Percentiles rank a stretch among this genome's conserved stretches.
phyloP scores from a whole-genome alignment of 1,140 invertebrate genomes.

The Spodoptera litura region DNA sequence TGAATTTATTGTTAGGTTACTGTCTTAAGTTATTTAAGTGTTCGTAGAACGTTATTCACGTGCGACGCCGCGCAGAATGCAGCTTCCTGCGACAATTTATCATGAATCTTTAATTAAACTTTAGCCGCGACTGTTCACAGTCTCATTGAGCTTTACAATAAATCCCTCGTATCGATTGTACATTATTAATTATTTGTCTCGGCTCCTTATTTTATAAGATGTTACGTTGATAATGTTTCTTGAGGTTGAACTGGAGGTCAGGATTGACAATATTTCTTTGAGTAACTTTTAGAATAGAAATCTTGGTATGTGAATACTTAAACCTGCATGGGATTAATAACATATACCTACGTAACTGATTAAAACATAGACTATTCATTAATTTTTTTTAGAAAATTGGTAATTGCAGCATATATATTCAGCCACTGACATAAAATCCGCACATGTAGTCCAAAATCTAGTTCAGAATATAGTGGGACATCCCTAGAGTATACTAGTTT shows the following conservation, averaged over 20 bases:
- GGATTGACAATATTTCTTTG: not conserved
- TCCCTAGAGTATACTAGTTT: not conserved
- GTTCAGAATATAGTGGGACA: not conserved
- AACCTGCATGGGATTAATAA: no score
- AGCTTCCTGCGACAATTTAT: slow-evolving; percentile 84
- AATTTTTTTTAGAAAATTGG: no score
- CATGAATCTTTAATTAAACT: slow-evolving; percentile 86
- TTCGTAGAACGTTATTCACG: slow-evolving; percentile 80
- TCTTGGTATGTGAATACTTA: no score
- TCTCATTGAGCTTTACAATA: slow-evolving; percentile 74
- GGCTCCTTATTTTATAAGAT: slow-evolving; percentile 45
- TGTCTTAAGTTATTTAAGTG: slow-evolving; percentile 84
- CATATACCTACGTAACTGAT: no score
- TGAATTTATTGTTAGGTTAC: slow-evolving; percentile 84
- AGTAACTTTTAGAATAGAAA: no score
- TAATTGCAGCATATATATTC: no score
- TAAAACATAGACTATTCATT: no score
- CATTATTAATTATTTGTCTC: slow-evolving; percentile 54
- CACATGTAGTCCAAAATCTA: no score
- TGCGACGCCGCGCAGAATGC: slow-evolving; percentile 79
- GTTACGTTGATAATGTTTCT: not conserved
- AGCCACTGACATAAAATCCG: no score
- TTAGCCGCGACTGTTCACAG: slow-evolving; percentile 75
- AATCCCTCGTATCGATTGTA: slow-evolving; percentile 65
- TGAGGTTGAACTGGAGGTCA: not conserved